A percentile compares a stretch with the other conserved stretches of the same genome.
These are phyloP conservation scores for Drosophila orosa DNA, from an alignment of 1,140 invertebrate species.

Conservation along the genomic window DNA sequence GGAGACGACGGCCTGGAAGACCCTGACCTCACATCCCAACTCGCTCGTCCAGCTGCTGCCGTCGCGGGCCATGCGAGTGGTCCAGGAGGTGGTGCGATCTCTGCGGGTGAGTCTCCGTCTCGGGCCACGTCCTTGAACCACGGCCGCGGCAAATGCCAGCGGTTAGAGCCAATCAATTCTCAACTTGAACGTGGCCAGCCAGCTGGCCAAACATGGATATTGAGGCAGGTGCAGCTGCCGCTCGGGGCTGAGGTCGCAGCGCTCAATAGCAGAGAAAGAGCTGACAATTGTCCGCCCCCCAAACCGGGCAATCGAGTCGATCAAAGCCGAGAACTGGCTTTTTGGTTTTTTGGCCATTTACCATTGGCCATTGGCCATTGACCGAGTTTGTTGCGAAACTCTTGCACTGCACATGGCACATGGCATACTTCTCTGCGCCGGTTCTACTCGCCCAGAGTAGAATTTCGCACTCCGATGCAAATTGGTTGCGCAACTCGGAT, in stretches of 20 bases:
- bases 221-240: conserved; percentile 39
- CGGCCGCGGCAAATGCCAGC: conserved; percentile 15
- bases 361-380: conserved; percentile 39
- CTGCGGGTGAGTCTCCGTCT: conserved; percentile 69
- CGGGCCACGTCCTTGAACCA: conserved; percentile 24
- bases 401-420: conserved; percentile 51
- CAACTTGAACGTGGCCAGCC: conserved; percentile 43
- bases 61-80: conserved; percentile 82
- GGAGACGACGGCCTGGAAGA: conserved; percentile 84
- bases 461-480: conserved; percentile 58
- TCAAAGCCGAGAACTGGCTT: conserved; percentile 44
- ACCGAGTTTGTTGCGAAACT: conserved; percentile 49
- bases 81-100: conserved; percentile 83
- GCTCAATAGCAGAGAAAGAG: conserved; percentile 73
- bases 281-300: conserved; percentile 18
- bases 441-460: conserved; percentile 27
- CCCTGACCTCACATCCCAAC: conserved; percentile 82
- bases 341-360: conserved; percentile 41
- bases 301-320: conserved; percentile 15
- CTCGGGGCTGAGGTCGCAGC: conserved; percentile 50
- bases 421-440: conserved; percentile 35
- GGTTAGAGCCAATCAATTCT: conserved; percentile 39
- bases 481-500: conserved; percentile 54
- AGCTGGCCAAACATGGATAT: conserved; percentile 44
- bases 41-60: conserved; percentile 80